phyloP scores from a whole-genome alignment of 2,797 vertebrate species.

The Mionectes olivaceus region DNA sequence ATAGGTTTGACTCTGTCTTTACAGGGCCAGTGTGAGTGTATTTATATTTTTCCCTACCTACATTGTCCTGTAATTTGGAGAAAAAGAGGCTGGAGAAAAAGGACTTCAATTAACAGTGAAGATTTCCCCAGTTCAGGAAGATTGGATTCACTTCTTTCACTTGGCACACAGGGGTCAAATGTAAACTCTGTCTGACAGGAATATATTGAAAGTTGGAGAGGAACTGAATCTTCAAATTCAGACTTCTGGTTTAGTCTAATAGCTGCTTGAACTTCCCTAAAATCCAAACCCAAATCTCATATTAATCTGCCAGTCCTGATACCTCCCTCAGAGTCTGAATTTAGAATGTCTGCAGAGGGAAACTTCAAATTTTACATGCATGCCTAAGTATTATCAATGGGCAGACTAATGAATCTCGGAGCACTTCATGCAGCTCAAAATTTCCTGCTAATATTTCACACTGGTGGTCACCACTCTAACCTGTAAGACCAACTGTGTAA shows the following conservation, averaged over 20 bases:
- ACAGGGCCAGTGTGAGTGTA: not conserved
- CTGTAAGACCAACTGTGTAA: not conserved
- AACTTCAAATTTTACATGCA: not conserved
- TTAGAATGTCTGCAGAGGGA: not conserved
- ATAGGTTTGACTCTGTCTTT: not conserved
- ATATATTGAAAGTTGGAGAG: not conserved
- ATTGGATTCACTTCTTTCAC: not conserved
- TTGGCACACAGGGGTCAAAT: not conserved
- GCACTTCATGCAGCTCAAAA: not conserved
- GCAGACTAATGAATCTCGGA: not conserved
- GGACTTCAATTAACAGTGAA: not conserved
- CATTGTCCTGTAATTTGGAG: not conserved
- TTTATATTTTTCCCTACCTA: not conserved
- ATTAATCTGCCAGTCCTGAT: not conserved
- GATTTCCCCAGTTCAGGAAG: not conserved
- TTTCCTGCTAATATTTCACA: not conserved
- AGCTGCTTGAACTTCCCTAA: not conserved
- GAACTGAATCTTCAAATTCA: not conserved
- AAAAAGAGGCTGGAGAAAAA: not conserved
- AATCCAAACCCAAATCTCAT: not conserved
- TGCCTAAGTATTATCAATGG: not conserved
- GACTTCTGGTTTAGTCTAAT: not conserved
- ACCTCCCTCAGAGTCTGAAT: not conserved
- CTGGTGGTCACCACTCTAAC: not conserved
- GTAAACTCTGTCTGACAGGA: not conserved